Conservation (phyloP, 2,888 invertebrate species). For the Platycheirus rosarum region DNA sequence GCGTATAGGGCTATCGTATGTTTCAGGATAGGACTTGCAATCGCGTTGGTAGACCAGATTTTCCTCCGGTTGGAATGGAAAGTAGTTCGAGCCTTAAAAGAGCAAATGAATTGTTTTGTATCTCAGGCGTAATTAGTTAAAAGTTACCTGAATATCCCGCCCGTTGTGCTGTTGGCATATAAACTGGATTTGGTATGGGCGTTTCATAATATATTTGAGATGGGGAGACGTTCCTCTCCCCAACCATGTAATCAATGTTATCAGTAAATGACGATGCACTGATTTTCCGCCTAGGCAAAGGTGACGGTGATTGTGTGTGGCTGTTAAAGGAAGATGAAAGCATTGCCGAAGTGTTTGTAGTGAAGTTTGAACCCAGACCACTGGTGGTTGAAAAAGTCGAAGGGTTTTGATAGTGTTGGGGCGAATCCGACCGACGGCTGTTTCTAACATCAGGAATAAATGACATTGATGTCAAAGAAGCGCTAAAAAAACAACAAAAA, state of each 20-base stretch:
- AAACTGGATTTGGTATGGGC: slow-evolving; percentile 78
- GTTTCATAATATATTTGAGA: slow-evolving; percentile 77
- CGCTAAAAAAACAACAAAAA: slow-evolving; percentile 52
- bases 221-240: slow-evolving; percentile 75
- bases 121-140: background rate
- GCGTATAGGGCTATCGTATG: slow-evolving; percentile 78
- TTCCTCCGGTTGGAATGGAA: slow-evolving; percentile 81
- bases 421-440: slow-evolving; percentile 87
- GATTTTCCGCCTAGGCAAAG: slow-evolving; percentile 89
- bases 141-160: slow-evolving; percentile 81
- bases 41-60: slow-evolving; percentile 81
- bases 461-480: slow-evolving; percentile 78
- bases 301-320: slow-evolving; percentile 85
- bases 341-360: slow-evolving; percentile 80
- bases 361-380: slow-evolving; percentile 84
- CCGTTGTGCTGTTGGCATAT: slow-evolving; percentile 79
- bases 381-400: slow-evolving; percentile 84
- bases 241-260: slow-evolving; percentile 77
- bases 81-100: slow-evolving; percentile 81
- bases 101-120: background rate
- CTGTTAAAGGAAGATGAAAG: slow-evolving; percentile 81
- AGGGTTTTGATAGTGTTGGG: slow-evolving; percentile 87
- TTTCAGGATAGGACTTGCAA: slow-evolving; percentile 82
- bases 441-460: slow-evolving; percentile 81
- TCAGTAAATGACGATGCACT: slow-evolving; percentile 89